Conservation (phyloP, 2,888 invertebrate species). For the Lottia gigantea region DNA sequence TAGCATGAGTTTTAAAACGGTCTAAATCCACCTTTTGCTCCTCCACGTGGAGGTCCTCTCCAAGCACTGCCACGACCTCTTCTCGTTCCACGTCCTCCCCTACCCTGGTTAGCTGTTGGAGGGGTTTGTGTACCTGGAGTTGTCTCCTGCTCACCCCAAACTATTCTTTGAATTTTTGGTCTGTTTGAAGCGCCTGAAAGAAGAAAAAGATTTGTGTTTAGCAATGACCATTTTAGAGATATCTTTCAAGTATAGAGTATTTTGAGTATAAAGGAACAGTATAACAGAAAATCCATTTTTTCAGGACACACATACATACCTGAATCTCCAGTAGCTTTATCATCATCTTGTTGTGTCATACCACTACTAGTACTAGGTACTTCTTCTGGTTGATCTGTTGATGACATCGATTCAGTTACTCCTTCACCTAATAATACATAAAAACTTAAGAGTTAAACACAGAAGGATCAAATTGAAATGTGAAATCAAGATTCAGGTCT, state of each 20-base stretch:
- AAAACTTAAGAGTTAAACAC: no score
- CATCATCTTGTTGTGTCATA: constrained; percentile 4
- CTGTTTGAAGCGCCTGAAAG: constrained; percentile 22
- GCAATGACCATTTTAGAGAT: no score
- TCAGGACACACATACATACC: background rate
- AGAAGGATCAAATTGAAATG: no score
- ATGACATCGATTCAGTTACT: background rate
- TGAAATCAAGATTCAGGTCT: no score
- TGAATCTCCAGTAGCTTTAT: constrained; percentile 3
- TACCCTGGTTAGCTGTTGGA: constrained; percentile 15
- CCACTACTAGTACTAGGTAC: constrained; percentile 4
- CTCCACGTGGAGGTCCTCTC: constrained; percentile 29
- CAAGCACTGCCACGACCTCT: constrained; percentile 8
- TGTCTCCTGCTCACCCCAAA: constrained; percentile 42
- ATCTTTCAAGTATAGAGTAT: no score
- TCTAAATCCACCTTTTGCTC: constrained; percentile 25
- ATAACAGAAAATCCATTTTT: no score
- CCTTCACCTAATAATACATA: background rate
- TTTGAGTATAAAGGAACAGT: no score
- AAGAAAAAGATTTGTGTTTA: constrained; percentile 3
- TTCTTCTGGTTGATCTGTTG: background rate
- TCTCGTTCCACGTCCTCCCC: constrained; percentile 12
- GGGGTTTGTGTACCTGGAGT: constrained; percentile 18
- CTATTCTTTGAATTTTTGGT: constrained; percentile 54
- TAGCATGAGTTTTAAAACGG: background rate